A percentile compares a stretch with the other conserved stretches of the same genome.
These are phyloP conservation scores for Bolborhynchus lineola DNA, from an alignment of 2,113 vertebrate genomes.

Conservation along the genomic window DNA sequence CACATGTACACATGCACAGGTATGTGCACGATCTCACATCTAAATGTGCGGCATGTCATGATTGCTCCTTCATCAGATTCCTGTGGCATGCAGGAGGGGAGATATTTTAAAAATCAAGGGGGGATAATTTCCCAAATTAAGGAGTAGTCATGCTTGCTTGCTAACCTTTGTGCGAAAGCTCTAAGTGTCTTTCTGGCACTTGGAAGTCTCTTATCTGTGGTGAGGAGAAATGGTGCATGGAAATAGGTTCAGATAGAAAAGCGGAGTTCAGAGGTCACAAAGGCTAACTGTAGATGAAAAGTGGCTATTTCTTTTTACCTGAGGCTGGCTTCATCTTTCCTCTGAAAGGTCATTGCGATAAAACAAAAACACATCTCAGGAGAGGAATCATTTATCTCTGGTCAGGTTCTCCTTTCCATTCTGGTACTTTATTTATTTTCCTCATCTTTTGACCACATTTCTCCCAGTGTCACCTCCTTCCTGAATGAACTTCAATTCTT, in stretches of 20 bases:
- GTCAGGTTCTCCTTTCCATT: slow-evolving; percentile 48
- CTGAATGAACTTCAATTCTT: background rate
- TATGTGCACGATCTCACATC: background rate
- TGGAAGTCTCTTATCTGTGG: slow-evolving; percentile 77
- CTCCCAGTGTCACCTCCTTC: background rate
- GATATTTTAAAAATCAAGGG: background rate
- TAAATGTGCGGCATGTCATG: background rate
- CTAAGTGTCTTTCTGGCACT: slow-evolving; percentile 73
- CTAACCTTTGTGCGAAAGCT: slow-evolving; percentile 74
- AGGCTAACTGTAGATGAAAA: slow-evolving; percentile 90
- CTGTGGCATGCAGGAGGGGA: background rate
- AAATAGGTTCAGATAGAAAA: slow-evolving; percentile 89
- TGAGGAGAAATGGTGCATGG: slow-evolving; percentile 79
- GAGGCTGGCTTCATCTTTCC: slow-evolving; percentile 87
- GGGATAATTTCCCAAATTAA: slow-evolving; percentile 57
- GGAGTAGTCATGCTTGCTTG: background rate
- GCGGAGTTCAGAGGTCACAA: slow-evolving; percentile 85
- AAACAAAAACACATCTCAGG: slow-evolving; percentile 79
- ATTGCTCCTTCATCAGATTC: background rate
- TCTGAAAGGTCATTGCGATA: slow-evolving; percentile 88
- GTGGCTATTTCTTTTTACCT: slow-evolving; percentile 92
- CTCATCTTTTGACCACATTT: background rate
- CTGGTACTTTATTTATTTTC: slow-evolving; percentile 66
- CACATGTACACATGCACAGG: background rate
- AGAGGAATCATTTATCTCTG: slow-evolving; percentile 75